Evolutionary conservation across 1,140 invertebrate genomes (phyloP).

Genomic region (Diprion similis): DNA sequence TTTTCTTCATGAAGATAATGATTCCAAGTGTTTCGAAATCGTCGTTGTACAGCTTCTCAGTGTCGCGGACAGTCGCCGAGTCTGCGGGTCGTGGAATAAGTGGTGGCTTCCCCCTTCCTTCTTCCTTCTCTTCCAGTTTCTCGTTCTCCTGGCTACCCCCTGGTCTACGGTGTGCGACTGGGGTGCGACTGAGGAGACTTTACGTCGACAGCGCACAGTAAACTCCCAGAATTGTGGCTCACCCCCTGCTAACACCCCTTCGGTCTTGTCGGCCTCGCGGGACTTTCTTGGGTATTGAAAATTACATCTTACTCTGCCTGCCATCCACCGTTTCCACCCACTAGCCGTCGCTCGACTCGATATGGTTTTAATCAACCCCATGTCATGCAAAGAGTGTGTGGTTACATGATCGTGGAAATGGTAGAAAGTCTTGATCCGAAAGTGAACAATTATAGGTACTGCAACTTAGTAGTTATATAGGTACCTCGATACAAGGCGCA

Average conservation of each 20-base stretch:
- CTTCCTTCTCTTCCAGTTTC: not conserved
- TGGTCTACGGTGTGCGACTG: slow-evolving; percentile 29
- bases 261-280: slow-evolving; percentile 39
- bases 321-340: slow-evolving; percentile 12
- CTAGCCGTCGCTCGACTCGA: slow-evolving; percentile 20
- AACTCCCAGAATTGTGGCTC: slow-evolving; percentile 55
- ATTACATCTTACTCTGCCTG: slow-evolving; percentile 55
- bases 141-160: slow-evolving; percentile 5
- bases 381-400: not conserved
- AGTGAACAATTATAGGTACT: too few species aligned
- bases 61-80: not conserved
- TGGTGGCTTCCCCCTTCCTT: slow-evolving; percentile 38
- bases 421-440: too few species aligned
- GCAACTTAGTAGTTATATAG: too few species aligned
- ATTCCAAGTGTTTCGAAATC: too few species aligned
- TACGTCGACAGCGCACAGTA: slow-evolving; percentile 58
- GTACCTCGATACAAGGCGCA: too few species aligned
- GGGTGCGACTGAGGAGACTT: slow-evolving; percentile 56
- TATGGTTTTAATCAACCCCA: slow-evolving; percentile 43
- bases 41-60: not conserved
- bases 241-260: slow-evolving; percentile 48
- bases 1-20: too few species aligned
- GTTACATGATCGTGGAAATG: too few species aligned
- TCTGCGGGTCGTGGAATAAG: slow-evolving; percentile 42
- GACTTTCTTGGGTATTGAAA: slow-evolving; percentile 51